phyloP scores from a whole-genome alignment of 2,797 vertebrate genomes.

The Onychomys torridus region DNA sequence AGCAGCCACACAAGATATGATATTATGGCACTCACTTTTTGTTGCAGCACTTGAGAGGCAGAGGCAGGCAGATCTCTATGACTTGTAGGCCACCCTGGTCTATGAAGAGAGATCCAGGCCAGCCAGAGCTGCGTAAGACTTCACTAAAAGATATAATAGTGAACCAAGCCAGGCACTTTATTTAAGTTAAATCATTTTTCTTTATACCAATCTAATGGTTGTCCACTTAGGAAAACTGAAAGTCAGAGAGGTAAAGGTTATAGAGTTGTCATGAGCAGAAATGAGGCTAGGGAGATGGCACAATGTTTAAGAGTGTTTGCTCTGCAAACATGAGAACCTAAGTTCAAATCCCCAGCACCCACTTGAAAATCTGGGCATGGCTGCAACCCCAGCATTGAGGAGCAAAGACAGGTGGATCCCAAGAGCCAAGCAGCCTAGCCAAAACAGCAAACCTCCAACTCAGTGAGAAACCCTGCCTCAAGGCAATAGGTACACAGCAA shows the following conservation, averaged over 20 bases:
- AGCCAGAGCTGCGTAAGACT: neutral
- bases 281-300: neutral
- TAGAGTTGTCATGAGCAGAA: conserved; percentile 10
- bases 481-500: neutral
- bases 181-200: conserved; percentile 44
- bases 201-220: conserved; percentile 15
- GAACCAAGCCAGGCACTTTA: conserved; percentile 31
- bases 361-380: neutral
- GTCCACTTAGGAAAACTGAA: conserved; percentile 48
- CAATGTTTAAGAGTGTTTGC: neutral
- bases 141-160: neutral
- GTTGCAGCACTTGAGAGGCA: neutral
- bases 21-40: neutral
- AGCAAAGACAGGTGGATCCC: neutral
- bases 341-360: neutral
- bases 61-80: neutral
- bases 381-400: neutral
- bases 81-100: neutral
- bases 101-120: neutral
- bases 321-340: neutral
- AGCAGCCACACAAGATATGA: neutral
- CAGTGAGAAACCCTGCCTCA: neutral
- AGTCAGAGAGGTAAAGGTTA: conserved; percentile 27
- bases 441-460: neutral
- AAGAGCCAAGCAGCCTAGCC: neutral